Evolutionary conservation across 2,888 invertebrate species (phyloP), one percentile per base, ranked within the genome.

Genomic region (Amphipyra tragopoginis): DNA sequence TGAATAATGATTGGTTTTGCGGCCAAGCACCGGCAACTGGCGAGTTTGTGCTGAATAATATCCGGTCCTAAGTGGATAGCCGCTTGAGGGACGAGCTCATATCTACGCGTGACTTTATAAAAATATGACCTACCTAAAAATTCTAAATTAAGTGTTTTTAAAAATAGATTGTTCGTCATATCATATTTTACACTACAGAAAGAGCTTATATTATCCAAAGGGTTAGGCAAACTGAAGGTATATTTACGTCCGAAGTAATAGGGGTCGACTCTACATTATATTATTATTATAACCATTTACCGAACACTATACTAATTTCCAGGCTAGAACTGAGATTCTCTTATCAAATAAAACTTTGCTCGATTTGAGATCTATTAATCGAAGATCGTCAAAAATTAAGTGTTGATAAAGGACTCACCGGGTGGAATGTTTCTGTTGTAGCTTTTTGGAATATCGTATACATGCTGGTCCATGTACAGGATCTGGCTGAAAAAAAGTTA

Each of bases 361-460:
- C 21, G 21, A 21, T n/a, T n/a, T n/a, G n/a, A n/a, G n/a, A n/a
- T n/a, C n/a, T n/a, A 21, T 21, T 21, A 3, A 21, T 21, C 21
- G 21, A 21, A 21, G 21, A 21, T 21, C 3, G 21, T 21, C 21
- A 21, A 2, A 21, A 21, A 29, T 29, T 5, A 36, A 36, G 29
- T 7, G 7, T 7, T 7, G 7, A 36, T 10, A 9, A 14, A 42
- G 40, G 26, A 85, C 93, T 92, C 81, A 94, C 94, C 91, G 73
- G 94, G 94, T 88, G 93, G 94, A 89, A 92, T 93, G 91, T 94
- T 94, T 91, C 93, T 93, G 84, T 91, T 93, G 87, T 94, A 94
- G 87, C 92, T 86, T 73, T 90, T 91, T 81, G 94, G 93, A 72
- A 94, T 92, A 77, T 94, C 90, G 79, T 94, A 94, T 51, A 90